A percentile compares a stretch with the other conserved stretches of the same genome.
These are phyloP conservation scores for Pseudomyrmex flavicornis DNA, from an alignment of 1,140 invertebrate genomes.

Conservation along the genomic window DNA sequence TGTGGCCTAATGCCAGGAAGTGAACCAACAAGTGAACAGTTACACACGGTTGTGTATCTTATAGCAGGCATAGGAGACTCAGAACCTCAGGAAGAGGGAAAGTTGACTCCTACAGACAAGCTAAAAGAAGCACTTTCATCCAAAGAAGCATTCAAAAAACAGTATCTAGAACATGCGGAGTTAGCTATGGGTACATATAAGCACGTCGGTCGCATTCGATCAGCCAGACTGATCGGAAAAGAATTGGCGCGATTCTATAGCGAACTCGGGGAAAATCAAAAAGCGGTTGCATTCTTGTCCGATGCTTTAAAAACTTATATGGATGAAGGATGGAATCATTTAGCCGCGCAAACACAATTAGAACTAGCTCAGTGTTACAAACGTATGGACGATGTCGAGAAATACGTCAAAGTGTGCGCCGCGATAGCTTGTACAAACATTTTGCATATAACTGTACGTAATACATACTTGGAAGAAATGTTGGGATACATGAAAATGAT, in stretches of 20 bases:
- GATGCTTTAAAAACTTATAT: conserved; percentile 95
- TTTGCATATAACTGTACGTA: conserved; percentile 90
- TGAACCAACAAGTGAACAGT: conserved; percentile 93
- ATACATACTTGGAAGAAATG: conserved; percentile 92
- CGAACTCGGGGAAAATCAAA: conserved; percentile 93
- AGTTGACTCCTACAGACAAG: conserved; percentile 91
- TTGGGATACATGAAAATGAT: conserved; percentile 88
- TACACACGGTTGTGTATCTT: conserved; percentile 95
- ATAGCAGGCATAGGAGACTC: conserved; percentile 95
- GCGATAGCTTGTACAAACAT: conserved; percentile 91
- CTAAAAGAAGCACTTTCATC: conserved; percentile 96
- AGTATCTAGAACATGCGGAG: conserved; percentile 97
- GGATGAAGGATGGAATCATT: conserved; percentile 93
- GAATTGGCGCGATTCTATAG: conserved; percentile 96
- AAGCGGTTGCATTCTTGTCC: conserved; percentile 94
- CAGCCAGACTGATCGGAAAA: conserved; percentile 94
- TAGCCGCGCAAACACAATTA: conserved; percentile 92
- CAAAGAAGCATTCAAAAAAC: conserved; percentile 94
- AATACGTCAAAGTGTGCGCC: conserved; percentile 91
- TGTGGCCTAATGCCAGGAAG: conserved; percentile 96
- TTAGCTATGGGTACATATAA: conserved; percentile 98
- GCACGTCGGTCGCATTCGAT: conserved; percentile 94
- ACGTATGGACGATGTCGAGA: conserved; percentile 90
- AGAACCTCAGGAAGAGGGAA: conserved; percentile 83
- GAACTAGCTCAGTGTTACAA: conserved; percentile 95